These are phyloP conservation scores for Ovibos moschatus DNA, from an alignment of 2,113 vertebrate species.

Conservation along the genomic window DNA sequence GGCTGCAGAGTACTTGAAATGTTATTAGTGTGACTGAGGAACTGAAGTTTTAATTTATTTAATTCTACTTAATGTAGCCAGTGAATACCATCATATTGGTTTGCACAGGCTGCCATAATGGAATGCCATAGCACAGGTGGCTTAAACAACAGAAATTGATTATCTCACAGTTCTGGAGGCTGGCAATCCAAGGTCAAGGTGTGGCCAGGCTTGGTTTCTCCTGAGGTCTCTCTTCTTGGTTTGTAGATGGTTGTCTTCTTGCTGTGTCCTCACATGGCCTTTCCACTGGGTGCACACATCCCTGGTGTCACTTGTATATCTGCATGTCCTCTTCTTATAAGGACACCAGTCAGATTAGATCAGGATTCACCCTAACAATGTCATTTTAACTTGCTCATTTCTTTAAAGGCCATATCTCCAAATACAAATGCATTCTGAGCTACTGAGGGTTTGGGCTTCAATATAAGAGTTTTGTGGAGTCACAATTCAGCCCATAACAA, in stretches of 20 bases:
- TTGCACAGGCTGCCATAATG: neutral
- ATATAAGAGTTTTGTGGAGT: neutral
- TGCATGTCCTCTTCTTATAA: neutral
- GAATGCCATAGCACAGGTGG: neutral
- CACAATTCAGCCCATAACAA: neutral
- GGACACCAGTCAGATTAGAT: neutral
- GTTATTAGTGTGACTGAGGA: neutral
- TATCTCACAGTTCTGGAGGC: neutral
- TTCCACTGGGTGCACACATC: neutral
- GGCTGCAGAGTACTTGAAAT: neutral
- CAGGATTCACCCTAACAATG: neutral
- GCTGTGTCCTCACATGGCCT: neutral
- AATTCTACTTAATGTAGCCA: neutral
- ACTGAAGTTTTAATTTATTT: slow-evolving; percentile 2
- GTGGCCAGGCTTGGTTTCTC: neutral
- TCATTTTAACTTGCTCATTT: neutral
- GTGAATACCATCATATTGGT: neutral
- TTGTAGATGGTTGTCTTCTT: neutral
- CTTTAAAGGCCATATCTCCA: neutral
- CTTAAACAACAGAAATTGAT: neutral
- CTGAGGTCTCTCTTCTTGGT: neutral
- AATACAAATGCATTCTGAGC: neutral
- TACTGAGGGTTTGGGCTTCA: neutral
- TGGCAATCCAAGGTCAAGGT: neutral
- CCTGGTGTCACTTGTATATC: neutral